Evolutionary conservation across 2,797 vertebrate species (phyloP), one percentile per base, ranked within the genome.

Genomic region (Myotis planiceps): DNA sequence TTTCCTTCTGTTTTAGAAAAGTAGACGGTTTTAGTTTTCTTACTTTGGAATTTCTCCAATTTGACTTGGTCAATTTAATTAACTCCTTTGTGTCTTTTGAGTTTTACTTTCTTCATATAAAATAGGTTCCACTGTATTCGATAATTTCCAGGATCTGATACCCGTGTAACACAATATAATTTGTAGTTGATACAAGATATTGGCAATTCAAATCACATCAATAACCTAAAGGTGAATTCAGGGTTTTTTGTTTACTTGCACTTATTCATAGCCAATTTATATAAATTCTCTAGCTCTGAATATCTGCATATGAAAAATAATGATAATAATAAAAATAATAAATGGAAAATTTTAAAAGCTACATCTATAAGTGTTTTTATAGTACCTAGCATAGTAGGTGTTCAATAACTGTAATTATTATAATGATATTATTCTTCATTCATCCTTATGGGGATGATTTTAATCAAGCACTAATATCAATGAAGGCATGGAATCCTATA

Each of bases 31-130:
- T 90, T 83, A 68, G n/a, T 86, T 88, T 92, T 96, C 74, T 75
- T 94, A 32, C 19, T 75, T 88, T 81, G 68, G 72, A 95, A 94
- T 81, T 81, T 88, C 42, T 71, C 49, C 25, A 53, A n/a, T 84
- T 95, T 93, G 25, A 51, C 42, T 86, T 89, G 8, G 51, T 79
- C 68, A 78, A 29, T 27, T 9, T 51, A 49, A 65, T 88, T 93
- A 58, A 93, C 63, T 87, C 32, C 39, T 74, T 78, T 9, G 4
- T 9, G 14, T 85, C 34, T 88, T 95, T 81, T 37, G n/a, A 90
- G 39, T 66, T n/a, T 83, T 55, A 5, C 0, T 79, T 84, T 93
- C n/a, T 42, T 94, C 18, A 32, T 23, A 58, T 65, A 76, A 60
- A 92, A 94, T 27, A 27, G 15, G 15, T 60, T 68, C 34, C 14